Conservation (phyloP, 2,888 invertebrate genomes). For the Galerucella pusilla region DNA sequence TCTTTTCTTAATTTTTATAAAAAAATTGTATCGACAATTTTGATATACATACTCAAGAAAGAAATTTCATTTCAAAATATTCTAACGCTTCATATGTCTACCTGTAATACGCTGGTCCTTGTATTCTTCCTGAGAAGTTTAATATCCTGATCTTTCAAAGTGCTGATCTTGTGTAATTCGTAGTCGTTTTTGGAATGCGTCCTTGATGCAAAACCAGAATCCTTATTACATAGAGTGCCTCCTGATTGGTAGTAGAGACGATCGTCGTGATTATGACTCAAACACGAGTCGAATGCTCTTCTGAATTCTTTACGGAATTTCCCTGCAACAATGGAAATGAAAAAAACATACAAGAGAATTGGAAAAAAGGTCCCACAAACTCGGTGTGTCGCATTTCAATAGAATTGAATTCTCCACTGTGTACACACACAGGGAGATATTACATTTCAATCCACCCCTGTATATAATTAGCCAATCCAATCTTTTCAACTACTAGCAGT, state of each 20-base stretch:
- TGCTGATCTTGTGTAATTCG: slow-evolving; percentile 50
- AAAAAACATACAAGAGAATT: not conserved
- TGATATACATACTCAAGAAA: no score
- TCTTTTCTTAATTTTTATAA: no score
- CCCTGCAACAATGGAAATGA: slow-evolving; percentile 65
- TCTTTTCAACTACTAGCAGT: no score
- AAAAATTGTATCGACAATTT: no score
- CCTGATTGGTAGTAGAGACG: slow-evolving; percentile 43
- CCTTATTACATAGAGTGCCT: slow-evolving; percentile 46
- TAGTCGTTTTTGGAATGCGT: slow-evolving; percentile 51
- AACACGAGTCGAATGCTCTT: slow-evolving; percentile 75
- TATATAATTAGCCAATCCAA: no score
- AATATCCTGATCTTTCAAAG: slow-evolving; percentile 45
- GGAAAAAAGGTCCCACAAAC: not conserved
- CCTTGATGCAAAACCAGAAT: slow-evolving; percentile 49
- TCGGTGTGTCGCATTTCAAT: not conserved
- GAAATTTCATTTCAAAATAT: not conserved
- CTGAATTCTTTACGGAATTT: slow-evolving; percentile 80
- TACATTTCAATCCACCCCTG: no score
- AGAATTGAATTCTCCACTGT: not conserved
- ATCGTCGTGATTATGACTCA: slow-evolving; percentile 46
- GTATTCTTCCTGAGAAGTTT: slow-evolving; percentile 53
- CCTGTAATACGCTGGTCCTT: slow-evolving; percentile 54
- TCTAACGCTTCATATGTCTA: slow-evolving; percentile 46
- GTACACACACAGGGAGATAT: no score